Base-by-base conservation (phyloP, 2,888 invertebrate species). In the Pelosia muscerda region DNA sequence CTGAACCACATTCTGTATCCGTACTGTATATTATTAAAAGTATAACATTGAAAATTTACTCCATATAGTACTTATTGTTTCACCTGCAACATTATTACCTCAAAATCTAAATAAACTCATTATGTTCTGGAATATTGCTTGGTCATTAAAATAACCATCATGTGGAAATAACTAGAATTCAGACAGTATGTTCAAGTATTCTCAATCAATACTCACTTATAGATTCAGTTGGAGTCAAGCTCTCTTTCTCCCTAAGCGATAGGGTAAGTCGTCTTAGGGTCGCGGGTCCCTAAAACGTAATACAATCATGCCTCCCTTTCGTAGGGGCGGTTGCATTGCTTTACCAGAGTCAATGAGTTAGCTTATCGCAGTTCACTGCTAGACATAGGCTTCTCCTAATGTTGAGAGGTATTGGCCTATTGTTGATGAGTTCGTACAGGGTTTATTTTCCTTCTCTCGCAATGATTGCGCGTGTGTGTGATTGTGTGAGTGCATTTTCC, bases 11-110 rank as follows among this genome's bases (percentile, higher is more conserved):
- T 92, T 92, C 90, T 91, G 85, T 84, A 78, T 80, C 78, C 80
- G 86, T 84, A 90, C 91, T 92, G 92, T 92, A 87, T 89, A 86
- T 89, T 88, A 86, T 94, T 92, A 92, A 84, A 82, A 86, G 92
- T 19, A 49, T 92, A 94, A 81, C 81, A 78, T 79, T 82, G 78
- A 86, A 86, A 86, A 83, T 77, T 84, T 80, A 71, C 68, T 65
- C 69, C 69, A 71, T 76, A 69, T 11, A 11, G 11, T 10, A 0
- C 0, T 68, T 63, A 59, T 71, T 62, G 66, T 74, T 75, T 71
- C 42, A 66, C 73, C 71, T 69, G 78, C 67, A 62, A 66, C 38
- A 68, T 76, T 76, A 73, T 65, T 73, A 68, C 57, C 25, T 56
- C 64, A 64, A 72, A 77, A 79, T 75, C 42, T 56, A 77, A 78